Conservation (phyloP, 1,140 invertebrate species). For the Ladona fulva region DNA sequence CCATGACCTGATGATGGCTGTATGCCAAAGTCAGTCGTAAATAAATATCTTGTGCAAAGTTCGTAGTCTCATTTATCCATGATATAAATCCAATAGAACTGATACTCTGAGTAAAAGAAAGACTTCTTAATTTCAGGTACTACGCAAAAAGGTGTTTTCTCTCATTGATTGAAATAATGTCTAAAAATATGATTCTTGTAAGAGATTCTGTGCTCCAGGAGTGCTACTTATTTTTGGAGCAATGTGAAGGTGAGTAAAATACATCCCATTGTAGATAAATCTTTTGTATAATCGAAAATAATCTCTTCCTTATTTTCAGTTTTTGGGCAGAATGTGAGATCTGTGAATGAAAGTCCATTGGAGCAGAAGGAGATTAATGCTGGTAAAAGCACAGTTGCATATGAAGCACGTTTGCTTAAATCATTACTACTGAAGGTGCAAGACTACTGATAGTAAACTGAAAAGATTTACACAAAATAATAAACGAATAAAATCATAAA, state of each 20-base stretch:
- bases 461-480: too few relatives aligned
- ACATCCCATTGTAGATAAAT: too few relatives aligned
- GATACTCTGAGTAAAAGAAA: too few relatives aligned
- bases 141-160: constrained; percentile 93
- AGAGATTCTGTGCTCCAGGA: constrained; percentile 82
- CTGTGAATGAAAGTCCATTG: constrained; percentile 71
- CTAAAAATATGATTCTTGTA: constrained; percentile 84
- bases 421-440: constrained; percentile 67
- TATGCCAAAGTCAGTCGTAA: too few relatives aligned
- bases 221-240: constrained; percentile 85
- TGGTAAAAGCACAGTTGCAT: constrained; percentile 87
- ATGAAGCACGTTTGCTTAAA: constrained; percentile 80
- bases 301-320: constrained; percentile 45
- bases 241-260: constrained; percentile 59
- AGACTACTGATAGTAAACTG: not conserved
- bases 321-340: constrained; percentile 75
- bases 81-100: too few relatives aligned
- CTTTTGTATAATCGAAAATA: not conserved
- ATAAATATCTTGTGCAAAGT: too few relatives aligned
- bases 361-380: constrained; percentile 60
- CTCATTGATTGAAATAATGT: constrained; percentile 83
- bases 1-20: too few relatives aligned
- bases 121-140: constrained; percentile 43
- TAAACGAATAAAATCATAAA: too few relatives aligned
- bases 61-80: too few relatives aligned